Conservation (phyloP, 2,797 vertebrate species). For the Loriculus beryllinus region DNA sequence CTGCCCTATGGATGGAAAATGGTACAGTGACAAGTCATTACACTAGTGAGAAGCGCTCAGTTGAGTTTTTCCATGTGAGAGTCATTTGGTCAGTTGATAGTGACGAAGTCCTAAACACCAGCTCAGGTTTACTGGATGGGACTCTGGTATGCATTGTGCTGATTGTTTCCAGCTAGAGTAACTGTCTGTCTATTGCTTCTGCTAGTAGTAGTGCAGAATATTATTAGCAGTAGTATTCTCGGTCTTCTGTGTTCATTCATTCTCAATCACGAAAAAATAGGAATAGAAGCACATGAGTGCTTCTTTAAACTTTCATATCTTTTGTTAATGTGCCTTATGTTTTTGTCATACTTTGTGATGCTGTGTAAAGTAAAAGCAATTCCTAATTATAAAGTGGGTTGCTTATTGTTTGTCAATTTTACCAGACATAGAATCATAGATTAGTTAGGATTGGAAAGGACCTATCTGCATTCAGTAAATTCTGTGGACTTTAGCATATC, state of each 20-base stretch:
- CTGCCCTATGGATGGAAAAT: background rate
- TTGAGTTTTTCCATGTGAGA: constrained; percentile 35
- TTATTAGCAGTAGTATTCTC: constrained; percentile 12
- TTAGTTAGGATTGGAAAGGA: background rate
- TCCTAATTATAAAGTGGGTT: background rate
- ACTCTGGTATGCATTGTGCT: constrained; percentile 37
- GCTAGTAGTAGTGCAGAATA: constrained; percentile 11
- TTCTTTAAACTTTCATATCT: background rate
- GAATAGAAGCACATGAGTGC: background rate
- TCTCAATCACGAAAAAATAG: background rate
- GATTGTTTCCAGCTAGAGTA: constrained; percentile 59
- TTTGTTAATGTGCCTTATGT: background rate
- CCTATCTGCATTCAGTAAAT: background rate
- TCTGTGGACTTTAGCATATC: accelerated
- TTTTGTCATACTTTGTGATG: background rate
- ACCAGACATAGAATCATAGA: background rate
- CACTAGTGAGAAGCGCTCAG: background rate
- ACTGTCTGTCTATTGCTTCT: background rate
- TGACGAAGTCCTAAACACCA: background rate
- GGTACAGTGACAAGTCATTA: background rate
- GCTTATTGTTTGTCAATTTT: background rate
- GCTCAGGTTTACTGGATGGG: constrained; percentile 32
- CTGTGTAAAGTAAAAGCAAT: background rate
- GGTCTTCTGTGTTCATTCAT: constrained; percentile 31
- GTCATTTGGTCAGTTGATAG: constrained; percentile 52